A percentile compares a stretch with the other conserved stretches of the same genome.
Conservation (phyloP, 92 coral and sea anemone species). For the Porites divaricata region DNA sequence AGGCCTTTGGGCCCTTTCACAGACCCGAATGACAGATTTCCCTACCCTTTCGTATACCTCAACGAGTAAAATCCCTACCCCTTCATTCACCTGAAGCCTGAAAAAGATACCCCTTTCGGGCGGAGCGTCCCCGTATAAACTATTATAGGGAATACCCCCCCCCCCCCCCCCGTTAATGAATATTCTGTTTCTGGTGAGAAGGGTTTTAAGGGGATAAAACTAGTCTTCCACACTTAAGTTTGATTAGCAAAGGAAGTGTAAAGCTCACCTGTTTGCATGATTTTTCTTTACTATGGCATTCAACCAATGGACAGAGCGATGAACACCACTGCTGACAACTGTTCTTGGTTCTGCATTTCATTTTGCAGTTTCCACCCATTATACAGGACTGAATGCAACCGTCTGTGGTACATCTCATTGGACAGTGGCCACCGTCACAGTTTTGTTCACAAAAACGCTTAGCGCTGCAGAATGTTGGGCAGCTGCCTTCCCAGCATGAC, state of each 20-base stretch:
- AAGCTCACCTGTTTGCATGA: conserved; percentile 37
- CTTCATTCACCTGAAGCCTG: too few species aligned
- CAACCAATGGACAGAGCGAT: conserved; percentile 25
- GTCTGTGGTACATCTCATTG: conserved; percentile 28
- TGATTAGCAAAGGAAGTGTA: too few species aligned
- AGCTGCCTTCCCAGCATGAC: conserved; percentile 37
- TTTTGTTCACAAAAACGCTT: conserved; percentile 23
- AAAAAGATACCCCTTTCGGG: too few species aligned
- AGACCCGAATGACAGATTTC: too few species aligned
- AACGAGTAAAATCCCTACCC: too few species aligned
- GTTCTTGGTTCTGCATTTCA: conserved; percentile 31
- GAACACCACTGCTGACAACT: conserved; percentile 23
- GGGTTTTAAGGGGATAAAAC: background rate
- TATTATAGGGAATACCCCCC: too few species aligned
- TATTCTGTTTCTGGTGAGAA: background rate
- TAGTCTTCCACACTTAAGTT: background rate
- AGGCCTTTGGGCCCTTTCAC: background rate
- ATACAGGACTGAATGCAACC: conserved; percentile 15
- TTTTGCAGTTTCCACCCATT: conserved; percentile 20
- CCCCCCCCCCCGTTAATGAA: too few species aligned
- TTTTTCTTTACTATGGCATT: conserved; percentile 26
- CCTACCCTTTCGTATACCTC: too few species aligned
- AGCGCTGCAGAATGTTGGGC: conserved; percentile 39
- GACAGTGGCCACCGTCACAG: conserved; percentile 22
- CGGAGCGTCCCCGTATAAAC: too few species aligned